These are phyloP conservation scores for Pseudopleuronectes americanus DNA, from an alignment of 2,797 vertebrate species.

Conservation along the genomic window DNA sequence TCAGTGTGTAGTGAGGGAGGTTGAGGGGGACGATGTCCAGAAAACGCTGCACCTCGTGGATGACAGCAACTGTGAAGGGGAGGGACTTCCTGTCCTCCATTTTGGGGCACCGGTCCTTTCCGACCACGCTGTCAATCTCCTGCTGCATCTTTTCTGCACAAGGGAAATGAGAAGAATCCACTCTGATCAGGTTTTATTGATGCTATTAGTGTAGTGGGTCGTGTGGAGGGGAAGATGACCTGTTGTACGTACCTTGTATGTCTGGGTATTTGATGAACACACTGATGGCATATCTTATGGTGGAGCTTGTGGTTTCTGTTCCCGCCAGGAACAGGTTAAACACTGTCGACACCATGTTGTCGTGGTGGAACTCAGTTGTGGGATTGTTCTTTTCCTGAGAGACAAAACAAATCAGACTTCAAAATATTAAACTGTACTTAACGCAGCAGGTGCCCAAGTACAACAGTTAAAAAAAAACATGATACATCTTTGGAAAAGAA, in stretches of 20 bases:
- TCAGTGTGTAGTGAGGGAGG: slow-evolving; percentile 72
- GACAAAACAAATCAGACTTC: background rate
- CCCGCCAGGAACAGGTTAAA: slow-evolving; percentile 82
- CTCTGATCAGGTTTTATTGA: no score
- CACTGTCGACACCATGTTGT: slow-evolving; percentile 79
- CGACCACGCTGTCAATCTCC: slow-evolving; percentile 79
- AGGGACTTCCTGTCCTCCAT: slow-evolving; percentile 81
- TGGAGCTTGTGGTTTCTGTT: slow-evolving; percentile 82
- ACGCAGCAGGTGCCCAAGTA: no score
- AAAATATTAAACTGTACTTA: no score
- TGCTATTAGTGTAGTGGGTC: no score
- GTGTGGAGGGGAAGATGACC: no score
- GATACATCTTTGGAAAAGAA: no score
- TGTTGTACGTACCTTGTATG: slow-evolving; percentile 78
- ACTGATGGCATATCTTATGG: slow-evolving; percentile 78
- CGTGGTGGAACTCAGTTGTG: slow-evolving; percentile 78
- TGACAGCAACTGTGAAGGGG: slow-evolving; percentile 83
- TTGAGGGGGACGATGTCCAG: slow-evolving; percentile 77
- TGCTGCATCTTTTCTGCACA: slow-evolving; percentile 75
- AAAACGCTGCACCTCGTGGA: slow-evolving; percentile 81
- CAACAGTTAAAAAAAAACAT: no score
- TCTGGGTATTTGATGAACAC: slow-evolving; percentile 83
- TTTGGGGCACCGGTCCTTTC: slow-evolving; percentile 49
- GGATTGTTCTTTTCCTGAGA: slow-evolving; percentile 75
- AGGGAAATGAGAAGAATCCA: background rate